A percentile compares a stretch with the other conserved stretches of the same genome.
These are phyloP conservation scores for Odontothrips loti DNA, from an alignment of 2,888 invertebrate species.

Conservation along the genomic window DNA sequence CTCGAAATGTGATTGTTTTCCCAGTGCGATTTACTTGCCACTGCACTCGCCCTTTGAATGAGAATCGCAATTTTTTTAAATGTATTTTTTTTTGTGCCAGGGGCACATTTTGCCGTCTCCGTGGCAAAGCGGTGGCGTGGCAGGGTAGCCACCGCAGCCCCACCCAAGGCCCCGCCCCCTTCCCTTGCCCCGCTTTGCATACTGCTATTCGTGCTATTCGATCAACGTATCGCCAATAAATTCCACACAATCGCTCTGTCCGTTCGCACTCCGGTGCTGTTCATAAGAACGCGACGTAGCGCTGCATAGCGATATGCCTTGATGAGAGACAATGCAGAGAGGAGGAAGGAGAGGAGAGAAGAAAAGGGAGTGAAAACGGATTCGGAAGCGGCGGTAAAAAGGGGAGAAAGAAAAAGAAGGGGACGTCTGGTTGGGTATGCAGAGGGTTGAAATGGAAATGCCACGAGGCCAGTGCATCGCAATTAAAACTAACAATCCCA, in stretches of 20 bases:
- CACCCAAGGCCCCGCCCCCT: background rate
- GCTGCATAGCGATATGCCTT: background rate
- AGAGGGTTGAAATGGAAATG: background rate
- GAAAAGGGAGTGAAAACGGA: background rate
- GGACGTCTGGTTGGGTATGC: background rate
- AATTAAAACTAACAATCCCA: conserved; percentile 19
- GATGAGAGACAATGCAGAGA: background rate
- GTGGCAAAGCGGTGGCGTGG: no score
- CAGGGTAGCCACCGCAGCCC: background rate
- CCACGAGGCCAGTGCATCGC: background rate
- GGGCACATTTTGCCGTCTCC: no score
- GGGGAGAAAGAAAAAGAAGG: background rate
- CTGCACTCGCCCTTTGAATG: no score
- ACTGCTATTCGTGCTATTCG: conserved; percentile 2
- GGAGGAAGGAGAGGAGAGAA: background rate
- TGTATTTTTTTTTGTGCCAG: no score
- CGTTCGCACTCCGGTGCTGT: conserved; percentile 12
- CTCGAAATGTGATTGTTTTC: no score
- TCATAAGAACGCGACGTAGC: background rate
- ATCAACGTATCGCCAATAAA: conserved; percentile 11
- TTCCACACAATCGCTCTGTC: conserved; percentile 21
- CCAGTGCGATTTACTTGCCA: no score
- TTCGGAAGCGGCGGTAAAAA: background rate
- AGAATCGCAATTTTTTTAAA: no score
- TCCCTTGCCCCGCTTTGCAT: background rate